Evolutionary conservation across 2,113 vertebrate genomes (phyloP).

Genomic region (Scolopax mira): DNA sequence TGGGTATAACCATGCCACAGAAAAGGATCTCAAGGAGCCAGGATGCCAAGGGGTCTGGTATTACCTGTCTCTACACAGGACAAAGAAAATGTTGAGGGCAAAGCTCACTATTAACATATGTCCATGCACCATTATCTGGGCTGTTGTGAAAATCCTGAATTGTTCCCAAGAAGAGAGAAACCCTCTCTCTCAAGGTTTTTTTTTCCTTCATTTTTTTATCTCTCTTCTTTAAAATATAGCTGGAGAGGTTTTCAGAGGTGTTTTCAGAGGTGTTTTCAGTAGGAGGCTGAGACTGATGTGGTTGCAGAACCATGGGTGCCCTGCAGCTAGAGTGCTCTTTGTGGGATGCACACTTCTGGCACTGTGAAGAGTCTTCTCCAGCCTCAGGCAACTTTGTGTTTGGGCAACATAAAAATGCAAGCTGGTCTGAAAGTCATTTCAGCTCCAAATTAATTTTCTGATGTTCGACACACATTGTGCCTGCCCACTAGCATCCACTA

Average conservation of each 20-base stretch:
- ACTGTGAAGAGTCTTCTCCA: not conserved
- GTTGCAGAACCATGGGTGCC: fast-evolving
- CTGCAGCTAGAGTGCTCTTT: not conserved
- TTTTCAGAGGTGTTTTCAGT: not conserved
- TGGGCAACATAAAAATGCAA: not conserved
- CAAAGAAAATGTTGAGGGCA: not conserved
- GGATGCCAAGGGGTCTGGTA: not conserved
- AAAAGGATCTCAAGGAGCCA: not conserved
- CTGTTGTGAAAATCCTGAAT: not conserved
- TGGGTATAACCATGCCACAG: not conserved
- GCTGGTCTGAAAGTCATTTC: not conserved
- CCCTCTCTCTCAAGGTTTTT: not conserved
- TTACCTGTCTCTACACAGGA: not conserved
- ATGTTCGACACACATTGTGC: not conserved
- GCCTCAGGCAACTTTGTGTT: not conserved
- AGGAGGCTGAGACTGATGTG: not conserved
- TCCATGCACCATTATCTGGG: not conserved
- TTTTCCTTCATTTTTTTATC: not conserved
- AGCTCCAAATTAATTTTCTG: not conserved
- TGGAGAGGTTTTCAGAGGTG: not conserved
- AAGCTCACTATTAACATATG: not conserved
- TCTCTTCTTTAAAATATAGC: not conserved
- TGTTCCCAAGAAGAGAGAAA: not conserved
- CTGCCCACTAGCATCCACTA: not conserved
- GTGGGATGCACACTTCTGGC: too few relatives aligned